These are phyloP conservation scores for Autographa pulchrina DNA, from an alignment of 2,888 invertebrate species.

Conservation along the genomic window DNA sequence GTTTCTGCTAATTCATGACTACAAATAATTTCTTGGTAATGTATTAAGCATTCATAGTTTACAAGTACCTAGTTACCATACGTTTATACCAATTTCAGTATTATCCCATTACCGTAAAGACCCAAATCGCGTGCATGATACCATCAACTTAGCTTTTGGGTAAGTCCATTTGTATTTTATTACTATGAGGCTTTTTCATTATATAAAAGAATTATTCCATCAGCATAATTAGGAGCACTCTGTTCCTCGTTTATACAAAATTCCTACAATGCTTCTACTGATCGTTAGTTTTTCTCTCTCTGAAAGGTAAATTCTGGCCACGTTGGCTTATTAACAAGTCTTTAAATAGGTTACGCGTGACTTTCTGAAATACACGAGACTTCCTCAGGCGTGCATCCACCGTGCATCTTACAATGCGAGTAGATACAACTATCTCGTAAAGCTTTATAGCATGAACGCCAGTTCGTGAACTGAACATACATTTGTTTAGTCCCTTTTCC, in stretches of 20 bases:
- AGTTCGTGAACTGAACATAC: slow-evolving; percentile 15
- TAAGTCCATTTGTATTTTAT: slow-evolving; percentile 40
- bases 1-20: slow-evolving; percentile 45
- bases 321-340: slow-evolving; percentile 8
- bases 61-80: slow-evolving; percentile 1
- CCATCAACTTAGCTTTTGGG: slow-evolving; percentile 31
- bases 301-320: slow-evolving; percentile 12
- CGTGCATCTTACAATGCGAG: slow-evolving; percentile 31
- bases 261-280: slow-evolving; percentile 31
- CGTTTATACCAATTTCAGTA: slow-evolving; percentile 10
- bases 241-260: slow-evolving; percentile 14
- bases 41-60: slow-evolving; percentile 18
- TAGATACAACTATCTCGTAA: slow-evolving; percentile 15
- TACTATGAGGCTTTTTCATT: slow-evolving; percentile 47
- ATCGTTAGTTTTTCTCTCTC: slow-evolving; percentile 32
- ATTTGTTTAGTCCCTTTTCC: slow-evolving; percentile 19
- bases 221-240: slow-evolving; percentile 47
- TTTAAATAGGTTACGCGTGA: slow-evolving; percentile 40
- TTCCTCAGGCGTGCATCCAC: slow-evolving; percentile 34
- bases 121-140: slow-evolving; percentile 37
- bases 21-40: slow-evolving; percentile 21
- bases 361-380: slow-evolving; percentile 24
- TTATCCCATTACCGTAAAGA: slow-evolving; percentile 26
- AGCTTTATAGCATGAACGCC: slow-evolving; percentile 22
- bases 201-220: slow-evolving; percentile 56